A percentile compares a stretch with the other conserved stretches of the same genome.
These are phyloP conservation scores for Eidolon dupreanum DNA, from an alignment of 2,797 vertebrate species.

Conservation along the genomic window DNA sequence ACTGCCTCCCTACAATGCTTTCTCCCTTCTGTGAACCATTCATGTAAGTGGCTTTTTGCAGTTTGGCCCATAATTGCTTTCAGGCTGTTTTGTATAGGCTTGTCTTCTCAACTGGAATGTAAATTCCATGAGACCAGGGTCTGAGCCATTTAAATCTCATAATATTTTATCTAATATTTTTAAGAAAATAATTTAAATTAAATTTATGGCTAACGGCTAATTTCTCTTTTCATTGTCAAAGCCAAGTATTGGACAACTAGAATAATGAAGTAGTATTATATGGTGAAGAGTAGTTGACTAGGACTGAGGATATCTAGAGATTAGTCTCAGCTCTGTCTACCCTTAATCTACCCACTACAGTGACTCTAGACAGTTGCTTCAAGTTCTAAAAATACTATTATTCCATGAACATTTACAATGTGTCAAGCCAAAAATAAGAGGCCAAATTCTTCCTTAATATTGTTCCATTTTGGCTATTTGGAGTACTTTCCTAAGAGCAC, in stretches of 20 bases:
- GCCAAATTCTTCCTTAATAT: constrained; percentile 52
- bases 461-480: constrained; percentile 41
- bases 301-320: constrained; percentile 3
- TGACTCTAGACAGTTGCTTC: constrained; percentile 32
- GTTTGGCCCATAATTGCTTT: neutral
- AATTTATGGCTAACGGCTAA: neutral
- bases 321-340: constrained; percentile 11
- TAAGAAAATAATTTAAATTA: constrained; percentile 2
- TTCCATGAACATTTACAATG: constrained; percentile 50
- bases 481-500: constrained; percentile 31
- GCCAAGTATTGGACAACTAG: neutral
- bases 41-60: neutral
- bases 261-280: constrained; percentile 23
- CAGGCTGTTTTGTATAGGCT: neutral
- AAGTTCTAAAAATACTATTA: constrained; percentile 66
- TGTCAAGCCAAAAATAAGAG: constrained; percentile 59
- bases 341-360: constrained; percentile 33
- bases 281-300: neutral
- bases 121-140: constrained; percentile 12
- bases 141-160: neutral
- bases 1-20: constrained; percentile 7
- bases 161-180: constrained; percentile 50
- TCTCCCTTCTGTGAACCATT: constrained; percentile 12
- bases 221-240: constrained; percentile 39
- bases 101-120: constrained; percentile 45